phyloP scores from a whole-genome alignment of 2,888 invertebrate genomes.

The Sarcophaga caerulescens region DNA sequence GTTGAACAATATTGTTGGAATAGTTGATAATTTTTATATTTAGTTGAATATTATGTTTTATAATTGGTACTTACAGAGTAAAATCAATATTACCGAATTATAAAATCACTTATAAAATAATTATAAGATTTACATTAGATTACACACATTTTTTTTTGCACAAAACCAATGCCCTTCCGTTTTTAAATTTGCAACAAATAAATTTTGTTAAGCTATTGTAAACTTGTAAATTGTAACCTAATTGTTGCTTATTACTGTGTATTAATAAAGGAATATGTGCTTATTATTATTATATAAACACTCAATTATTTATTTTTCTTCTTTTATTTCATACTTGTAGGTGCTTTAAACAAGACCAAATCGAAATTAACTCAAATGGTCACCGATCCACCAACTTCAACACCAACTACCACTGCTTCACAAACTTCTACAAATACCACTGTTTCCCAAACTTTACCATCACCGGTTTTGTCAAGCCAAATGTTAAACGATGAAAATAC shows the following conservation, averaged over 20 bases:
- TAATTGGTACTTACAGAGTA: slow-evolving; percentile 3
- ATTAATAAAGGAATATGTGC: background rate
- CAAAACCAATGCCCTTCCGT: background rate
- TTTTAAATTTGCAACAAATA: too few species aligned
- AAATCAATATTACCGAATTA: background rate
- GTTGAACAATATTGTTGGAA: background rate
- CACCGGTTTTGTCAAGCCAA: background rate
- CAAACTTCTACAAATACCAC: background rate
- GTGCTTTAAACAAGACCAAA: slow-evolving; percentile 48
- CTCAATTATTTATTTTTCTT: background rate
- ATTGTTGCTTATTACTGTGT: slow-evolving; percentile 15
- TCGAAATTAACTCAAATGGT: slow-evolving; percentile 4
- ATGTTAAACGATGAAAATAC: slow-evolving; percentile 12
- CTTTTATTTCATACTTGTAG: slow-evolving; percentile 34
- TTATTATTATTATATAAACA: background rate
- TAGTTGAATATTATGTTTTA: background rate
- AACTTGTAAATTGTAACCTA: background rate
- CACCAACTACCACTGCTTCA: background rate
- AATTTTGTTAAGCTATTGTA: background rate
- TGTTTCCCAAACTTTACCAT: background rate
- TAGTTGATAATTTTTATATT: background rate
- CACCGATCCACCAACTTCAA: background rate
- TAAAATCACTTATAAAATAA: too few species aligned
- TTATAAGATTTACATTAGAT: too few species aligned
- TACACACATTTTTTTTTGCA: too few species aligned